A percentile compares a stretch with the other conserved stretches of the same genome.
Evolutionary conservation across 92 coral and sea anemone genomes (phyloP).

Genomic region (Desmophyllum pertusum): DNA sequence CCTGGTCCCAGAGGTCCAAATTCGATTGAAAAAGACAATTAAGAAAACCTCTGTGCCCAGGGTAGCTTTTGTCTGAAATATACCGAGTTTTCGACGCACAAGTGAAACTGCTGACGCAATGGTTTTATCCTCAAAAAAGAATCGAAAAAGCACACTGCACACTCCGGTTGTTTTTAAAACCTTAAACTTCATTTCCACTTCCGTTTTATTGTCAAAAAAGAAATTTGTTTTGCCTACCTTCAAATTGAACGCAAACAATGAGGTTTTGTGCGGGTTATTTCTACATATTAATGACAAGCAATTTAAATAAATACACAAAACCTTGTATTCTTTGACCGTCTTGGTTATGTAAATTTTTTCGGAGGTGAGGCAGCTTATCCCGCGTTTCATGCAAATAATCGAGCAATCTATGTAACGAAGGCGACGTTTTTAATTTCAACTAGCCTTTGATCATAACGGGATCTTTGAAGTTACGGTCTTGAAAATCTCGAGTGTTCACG

Average conservation of each 20-base stretch:
- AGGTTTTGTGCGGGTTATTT: not conserved
- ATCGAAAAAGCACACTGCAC: not conserved
- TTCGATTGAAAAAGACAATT: too few species aligned
- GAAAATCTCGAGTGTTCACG: not conserved
- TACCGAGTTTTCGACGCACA: too few species aligned
- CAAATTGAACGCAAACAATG: slow-evolving; percentile 8
- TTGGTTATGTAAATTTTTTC: slow-evolving; percentile 34
- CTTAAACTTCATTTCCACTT: not conserved
- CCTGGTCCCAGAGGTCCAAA: too few species aligned
- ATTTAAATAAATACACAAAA: slow-evolving; percentile 25
- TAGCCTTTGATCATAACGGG: not conserved
- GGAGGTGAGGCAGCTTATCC: slow-evolving; percentile 5
- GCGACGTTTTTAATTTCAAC: not conserved
- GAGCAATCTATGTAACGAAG: not conserved
- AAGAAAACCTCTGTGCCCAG: too few species aligned
- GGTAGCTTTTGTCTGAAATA: too few species aligned
- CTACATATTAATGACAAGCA: not conserved
- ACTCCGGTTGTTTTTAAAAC: not conserved
- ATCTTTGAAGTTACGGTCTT: too few species aligned
- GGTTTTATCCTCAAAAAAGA: not conserved
- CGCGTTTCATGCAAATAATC: slow-evolving; percentile 41
- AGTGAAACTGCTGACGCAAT: too few species aligned
- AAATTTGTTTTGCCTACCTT: not conserved
- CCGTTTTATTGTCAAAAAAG: not conserved
- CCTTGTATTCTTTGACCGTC: slow-evolving; percentile 1